Evolutionary conservation across 2,888 invertebrate species (phyloP).

Genomic region (Drosophila demipolita): DNA sequence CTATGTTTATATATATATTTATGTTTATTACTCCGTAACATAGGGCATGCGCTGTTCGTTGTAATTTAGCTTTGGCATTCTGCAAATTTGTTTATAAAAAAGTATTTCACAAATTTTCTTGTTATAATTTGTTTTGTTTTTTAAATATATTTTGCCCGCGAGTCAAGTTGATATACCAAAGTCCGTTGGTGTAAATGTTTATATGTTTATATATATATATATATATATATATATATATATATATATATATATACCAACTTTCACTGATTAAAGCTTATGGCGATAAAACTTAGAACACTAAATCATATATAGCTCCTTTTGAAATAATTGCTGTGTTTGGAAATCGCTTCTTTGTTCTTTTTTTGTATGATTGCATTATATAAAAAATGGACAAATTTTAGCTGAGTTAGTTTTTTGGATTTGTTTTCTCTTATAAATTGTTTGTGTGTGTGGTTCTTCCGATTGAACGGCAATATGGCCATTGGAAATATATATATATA

Average conservation of each 20-base stretch:
- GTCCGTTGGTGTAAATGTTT: background rate
- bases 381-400: constrained; percentile 30
- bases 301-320: background rate
- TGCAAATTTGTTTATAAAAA: constrained; percentile 39
- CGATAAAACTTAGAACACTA: background rate
- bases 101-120: constrained; percentile 26
- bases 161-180: background rate
- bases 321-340: background rate
- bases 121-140: constrained; percentile 15
- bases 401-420: constrained; percentile 7
- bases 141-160: background rate
- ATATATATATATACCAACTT: background rate
- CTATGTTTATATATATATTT: background rate
- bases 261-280: background rate
- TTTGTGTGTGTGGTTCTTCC: constrained; percentile 31
- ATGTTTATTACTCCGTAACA: background rate
- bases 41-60: constrained; percentile 11
- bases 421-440: constrained; percentile 23
- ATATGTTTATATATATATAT: background rate
- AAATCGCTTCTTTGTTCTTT: background rate
- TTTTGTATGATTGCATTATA: constrained; percentile 6
- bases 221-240: background rate
- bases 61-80: background rate
- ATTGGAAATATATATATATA: constrained; percentile 7
- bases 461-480: constrained; percentile 25